Base-by-base conservation (phyloP, 92 coral and sea anemone genomes). In the Siderastrea radians region DNA sequence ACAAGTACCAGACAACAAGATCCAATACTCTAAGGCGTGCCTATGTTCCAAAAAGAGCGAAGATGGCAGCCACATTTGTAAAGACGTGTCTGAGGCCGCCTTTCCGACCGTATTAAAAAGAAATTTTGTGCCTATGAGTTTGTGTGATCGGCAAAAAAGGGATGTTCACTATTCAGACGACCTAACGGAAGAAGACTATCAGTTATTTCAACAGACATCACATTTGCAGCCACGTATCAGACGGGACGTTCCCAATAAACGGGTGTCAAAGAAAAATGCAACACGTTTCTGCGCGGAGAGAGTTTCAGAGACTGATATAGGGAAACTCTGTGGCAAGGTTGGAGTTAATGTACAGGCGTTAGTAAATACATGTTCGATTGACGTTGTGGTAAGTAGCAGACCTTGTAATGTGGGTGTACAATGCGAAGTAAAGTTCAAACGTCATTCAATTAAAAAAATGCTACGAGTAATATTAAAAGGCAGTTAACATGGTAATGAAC, bases 251-350 rank as follows among this genome's bases (percentile, higher is more conserved):
- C 2, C 48, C 7, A 3, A 12, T 72, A 13, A 0, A 4, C 1
- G 2, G 8, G 43, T 72, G 6, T 72, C 77, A 50, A 51, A 72
- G 55, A 46, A 72, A 72, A 72, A 72, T 50, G 77, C 77, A 7
- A 72, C 59, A 1, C 26, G 26, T 14, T 72, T 49, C 44, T 72
- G 77, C 50, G 59, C 14, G 0, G 11, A 17, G 5, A 72, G 45
- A 71, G 48, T 71, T 12, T 71, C 75, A 47, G 55, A 71, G 26
- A 71, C 75, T 13, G 48, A 71, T 2, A 47, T 71, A 48, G 75
- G 75, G 26, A 47, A 71, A 12, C 75, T 71, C 15, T 71, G 75
- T 71, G 75, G 57, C 17, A 48, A 71, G 38, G 55, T 71, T 15
- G 75, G 75, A 71, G 26, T 71, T 11, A 47, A 71, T 14, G n/a